These are phyloP conservation scores for Erethizon dorsatum DNA, from an alignment of 2,797 vertebrate genomes.

Conservation along the genomic window DNA sequence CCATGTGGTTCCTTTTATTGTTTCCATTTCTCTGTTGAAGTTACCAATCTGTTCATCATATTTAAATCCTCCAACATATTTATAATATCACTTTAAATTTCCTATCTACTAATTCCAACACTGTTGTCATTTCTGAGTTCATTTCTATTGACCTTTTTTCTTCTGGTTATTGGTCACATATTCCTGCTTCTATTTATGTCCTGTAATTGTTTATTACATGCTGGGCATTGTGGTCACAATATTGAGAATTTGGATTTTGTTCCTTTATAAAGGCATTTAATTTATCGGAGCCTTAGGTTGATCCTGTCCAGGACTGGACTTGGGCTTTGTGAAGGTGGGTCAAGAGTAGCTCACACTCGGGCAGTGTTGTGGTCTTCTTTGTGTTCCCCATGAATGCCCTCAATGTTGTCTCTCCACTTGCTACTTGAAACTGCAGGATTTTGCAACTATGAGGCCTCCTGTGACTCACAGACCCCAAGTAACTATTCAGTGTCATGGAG, in stretches of 20 bases:
- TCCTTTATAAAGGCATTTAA: constrained; percentile 1
- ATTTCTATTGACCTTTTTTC: constrained; percentile 2
- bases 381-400: background rate
- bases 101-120: background rate
- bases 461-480: background rate
- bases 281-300: background rate
- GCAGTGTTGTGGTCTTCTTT: background rate
- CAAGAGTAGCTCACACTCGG: background rate
- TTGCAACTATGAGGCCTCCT: background rate
- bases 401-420: background rate
- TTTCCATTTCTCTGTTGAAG: constrained; percentile 22
- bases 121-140: background rate
- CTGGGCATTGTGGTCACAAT: background rate
- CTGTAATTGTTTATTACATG: background rate
- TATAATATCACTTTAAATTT: constrained; percentile 32
- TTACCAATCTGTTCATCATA: constrained; percentile 33
- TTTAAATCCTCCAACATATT: constrained; percentile 45
- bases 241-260: background rate
- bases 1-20: background rate
- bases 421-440: background rate
- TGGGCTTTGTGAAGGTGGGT: background rate
- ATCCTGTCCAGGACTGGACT: background rate
- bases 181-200: background rate
- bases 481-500: background rate
- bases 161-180: background rate